Evolutionary conservation across 2,113 vertebrate species (phyloP).

Genomic region (Eulemur macaco): DNA sequence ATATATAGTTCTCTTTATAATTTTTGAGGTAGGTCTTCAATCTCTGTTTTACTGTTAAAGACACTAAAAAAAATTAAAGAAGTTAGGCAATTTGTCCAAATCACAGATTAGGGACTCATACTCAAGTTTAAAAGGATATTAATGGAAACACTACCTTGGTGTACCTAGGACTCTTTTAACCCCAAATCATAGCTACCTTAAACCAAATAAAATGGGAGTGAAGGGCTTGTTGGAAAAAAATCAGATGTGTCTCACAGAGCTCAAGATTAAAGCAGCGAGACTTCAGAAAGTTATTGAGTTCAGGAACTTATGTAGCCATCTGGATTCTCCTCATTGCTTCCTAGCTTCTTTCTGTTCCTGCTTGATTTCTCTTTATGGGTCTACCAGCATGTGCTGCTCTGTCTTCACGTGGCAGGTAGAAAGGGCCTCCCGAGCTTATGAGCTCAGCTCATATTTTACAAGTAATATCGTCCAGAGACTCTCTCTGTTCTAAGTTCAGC

Average conservation of each 20-base stretch:
- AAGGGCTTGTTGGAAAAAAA: not conserved
- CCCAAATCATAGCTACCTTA: not conserved
- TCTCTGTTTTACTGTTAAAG: not conserved
- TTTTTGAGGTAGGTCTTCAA: not conserved
- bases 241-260: not conserved
- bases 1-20: not conserved
- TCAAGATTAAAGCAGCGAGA: not conserved
- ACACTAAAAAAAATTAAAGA: not conserved
- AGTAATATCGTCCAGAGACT: not conserved
- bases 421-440: not conserved
- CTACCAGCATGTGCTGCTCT: not conserved
- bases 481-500: not conserved
- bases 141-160: not conserved
- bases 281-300: not conserved
- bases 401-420: not conserved
- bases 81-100: not conserved
- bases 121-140: not conserved
- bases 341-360: not conserved
- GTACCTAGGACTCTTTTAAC: not conserved
- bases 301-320: rapidly evolving
- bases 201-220: not conserved
- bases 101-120: not conserved
- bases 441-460: not conserved
- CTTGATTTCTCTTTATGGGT: too few species aligned
- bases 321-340: not conserved